phyloP scores from a whole-genome alignment of 2,113 vertebrate genomes.

The Piprites chloris region DNA sequence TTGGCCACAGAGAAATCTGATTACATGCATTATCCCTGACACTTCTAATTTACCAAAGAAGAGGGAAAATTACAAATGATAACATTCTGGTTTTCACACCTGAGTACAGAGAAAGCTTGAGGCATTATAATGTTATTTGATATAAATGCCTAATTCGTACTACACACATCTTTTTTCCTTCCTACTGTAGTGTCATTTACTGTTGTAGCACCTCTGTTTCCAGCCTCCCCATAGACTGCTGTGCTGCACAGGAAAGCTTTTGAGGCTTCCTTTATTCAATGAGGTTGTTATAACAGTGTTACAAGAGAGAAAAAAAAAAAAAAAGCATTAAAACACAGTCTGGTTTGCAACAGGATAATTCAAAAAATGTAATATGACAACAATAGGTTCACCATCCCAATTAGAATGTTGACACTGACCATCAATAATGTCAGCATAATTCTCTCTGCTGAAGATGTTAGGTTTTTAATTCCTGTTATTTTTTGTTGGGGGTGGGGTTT shows the following conservation, averaged over 20 bases:
- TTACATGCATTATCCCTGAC: conserved; percentile 16
- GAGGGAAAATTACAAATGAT: not conserved
- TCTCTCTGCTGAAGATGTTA: not conserved
- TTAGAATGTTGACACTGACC: not conserved
- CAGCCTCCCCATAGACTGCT: not conserved
- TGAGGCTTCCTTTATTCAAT: not conserved
- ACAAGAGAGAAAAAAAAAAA: not conserved
- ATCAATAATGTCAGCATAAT: not conserved
- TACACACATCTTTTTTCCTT: not conserved
- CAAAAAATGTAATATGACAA: not conserved
- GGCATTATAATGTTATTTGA: not conserved
- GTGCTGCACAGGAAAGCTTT: not conserved
- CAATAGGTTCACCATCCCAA: not conserved
- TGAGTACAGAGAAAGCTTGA: not conserved
- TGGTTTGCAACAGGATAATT: not conserved
- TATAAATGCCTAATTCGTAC: not conserved
- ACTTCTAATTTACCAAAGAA: conserved; percentile 14
- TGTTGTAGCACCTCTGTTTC: not conserved
- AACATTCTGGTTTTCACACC: conserved; percentile 32
- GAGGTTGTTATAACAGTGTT: not conserved
- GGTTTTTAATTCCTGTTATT: not conserved
- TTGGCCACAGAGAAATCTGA: not conserved
- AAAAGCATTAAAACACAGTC: not conserved
- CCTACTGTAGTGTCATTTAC: not conserved
- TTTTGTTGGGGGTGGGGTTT: not conserved